Conservation (phyloP, 2,888 invertebrate genomes). For the Gisinianus flammeolus region DNA sequence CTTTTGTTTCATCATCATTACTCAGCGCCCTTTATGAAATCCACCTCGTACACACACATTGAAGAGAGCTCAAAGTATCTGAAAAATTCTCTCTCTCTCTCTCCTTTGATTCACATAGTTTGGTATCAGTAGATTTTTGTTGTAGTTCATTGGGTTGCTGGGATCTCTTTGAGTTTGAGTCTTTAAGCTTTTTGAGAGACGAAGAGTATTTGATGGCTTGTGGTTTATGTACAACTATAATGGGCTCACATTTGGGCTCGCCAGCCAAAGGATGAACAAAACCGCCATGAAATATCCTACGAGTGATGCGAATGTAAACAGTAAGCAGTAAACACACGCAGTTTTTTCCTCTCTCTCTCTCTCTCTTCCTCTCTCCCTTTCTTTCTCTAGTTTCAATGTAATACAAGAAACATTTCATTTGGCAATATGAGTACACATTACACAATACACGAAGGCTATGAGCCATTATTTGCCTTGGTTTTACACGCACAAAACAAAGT, state of each 20-base stretch:
- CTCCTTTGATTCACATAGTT: not conserved
- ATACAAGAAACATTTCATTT: no score
- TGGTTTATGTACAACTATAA: conserved; percentile 6
- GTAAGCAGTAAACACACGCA: not conserved
- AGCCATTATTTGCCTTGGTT: not conserved
- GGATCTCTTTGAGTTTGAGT: no score
- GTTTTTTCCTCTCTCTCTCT: no score
- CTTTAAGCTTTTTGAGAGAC: not conserved
- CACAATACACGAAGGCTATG: no score
- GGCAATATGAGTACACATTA: no score
- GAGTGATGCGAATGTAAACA: not conserved
- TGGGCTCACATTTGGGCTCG: not conserved
- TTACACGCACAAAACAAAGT: not conserved
- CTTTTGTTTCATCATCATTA: not conserved
- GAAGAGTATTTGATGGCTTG: not conserved
- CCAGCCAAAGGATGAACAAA: not conserved
- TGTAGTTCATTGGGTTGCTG: no score
- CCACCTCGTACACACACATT: not conserved
- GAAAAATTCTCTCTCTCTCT: not conserved
- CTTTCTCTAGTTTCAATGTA: not conserved
- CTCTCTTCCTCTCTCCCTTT: no score
- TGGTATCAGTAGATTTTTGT: not conserved
- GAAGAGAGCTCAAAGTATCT: not conserved
- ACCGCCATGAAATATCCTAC: not conserved
- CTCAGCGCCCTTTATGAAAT: no score